Evolutionary conservation across 2,797 vertebrate species (phyloP).

Genomic region (Champsocephalus gunnari): DNA sequence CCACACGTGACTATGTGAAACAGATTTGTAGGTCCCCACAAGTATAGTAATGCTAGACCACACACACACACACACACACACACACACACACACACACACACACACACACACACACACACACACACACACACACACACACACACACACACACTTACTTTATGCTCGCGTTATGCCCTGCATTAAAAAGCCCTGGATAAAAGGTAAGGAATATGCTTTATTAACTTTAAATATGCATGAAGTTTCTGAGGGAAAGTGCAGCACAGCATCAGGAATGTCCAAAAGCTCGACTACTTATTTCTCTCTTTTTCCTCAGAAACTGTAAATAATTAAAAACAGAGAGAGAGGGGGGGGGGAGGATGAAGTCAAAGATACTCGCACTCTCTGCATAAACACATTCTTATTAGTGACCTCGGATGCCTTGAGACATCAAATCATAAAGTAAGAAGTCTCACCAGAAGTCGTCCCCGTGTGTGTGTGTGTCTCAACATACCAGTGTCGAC

Average conservation of each 20-base stretch:
- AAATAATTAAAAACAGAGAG: constrained; percentile 83
- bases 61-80: background rate
- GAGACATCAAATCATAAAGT: constrained; percentile 70
- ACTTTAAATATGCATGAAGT: constrained; percentile 88
- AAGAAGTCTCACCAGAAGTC: constrained; percentile 32
- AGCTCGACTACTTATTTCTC: constrained; percentile 84
- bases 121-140: constrained; percentile 11
- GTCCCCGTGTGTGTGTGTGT: constrained; percentile 17
- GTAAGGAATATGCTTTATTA: constrained; percentile 87
- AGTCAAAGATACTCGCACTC: constrained; percentile 70
- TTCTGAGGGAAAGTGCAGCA: constrained; percentile 85
- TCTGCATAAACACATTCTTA: constrained; percentile 82
- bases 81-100: background rate
- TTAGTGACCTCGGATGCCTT: constrained; percentile 76
- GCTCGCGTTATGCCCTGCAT: constrained; percentile 69
- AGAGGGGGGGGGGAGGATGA: constrained; percentile 29
- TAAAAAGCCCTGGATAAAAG: constrained; percentile 84
- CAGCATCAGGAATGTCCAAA: constrained; percentile 83
- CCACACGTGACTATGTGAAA: too few relatives aligned
- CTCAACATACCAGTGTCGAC: background rate
- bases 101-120: background rate
- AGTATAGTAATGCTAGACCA: too few relatives aligned
- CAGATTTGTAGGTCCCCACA: too few relatives aligned
- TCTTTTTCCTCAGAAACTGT: constrained; percentile 69
- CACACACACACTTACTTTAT: constrained; percentile 30